Base-by-base conservation (phyloP, 2,113 vertebrate species). In the Panthera tigris region DNA sequence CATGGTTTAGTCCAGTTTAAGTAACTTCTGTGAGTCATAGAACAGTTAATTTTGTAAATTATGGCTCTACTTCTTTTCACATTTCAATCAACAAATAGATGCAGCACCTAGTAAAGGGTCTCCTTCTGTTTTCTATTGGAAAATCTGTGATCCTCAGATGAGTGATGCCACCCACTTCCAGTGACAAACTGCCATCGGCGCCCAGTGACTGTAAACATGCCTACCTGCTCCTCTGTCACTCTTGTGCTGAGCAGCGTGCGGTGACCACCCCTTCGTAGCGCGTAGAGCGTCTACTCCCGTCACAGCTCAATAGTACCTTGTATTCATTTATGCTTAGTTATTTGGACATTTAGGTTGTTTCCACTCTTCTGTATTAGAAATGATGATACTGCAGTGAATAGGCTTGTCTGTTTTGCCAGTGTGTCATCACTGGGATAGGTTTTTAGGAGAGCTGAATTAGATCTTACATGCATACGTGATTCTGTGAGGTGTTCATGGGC, bases 21-120 rank as follows among this genome's bases (percentile, higher is more conserved):
- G 19, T 80, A 82, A 41, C 76, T 74, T 88, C 66, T 80, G 29
- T 36, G 83, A 94, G 65, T 61, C 55, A 66, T 76, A 36, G 13
- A 78, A 45, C 23, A 76, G 71, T 85, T 88, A 65, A 68, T 66
- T 94, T 92, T 83, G 19, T 94, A 92, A 69, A 66, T 66, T 71
- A 27, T 3, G 1, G 21, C n/a, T 94, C 31, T 57, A 0, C 87
- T 76, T 81, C 9, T 84, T 91, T 81, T 50, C 48, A 85, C 14
- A 31, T 16, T 83, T 82, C 27, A 48, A 0, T 41, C 33, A 89
- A 15, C 18, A 85, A 15, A 65, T 45, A 92, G 78, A 41, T 82
- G 63, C 66, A 68, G 85, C 14, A 16, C 31, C 7, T 79, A 63
- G 21, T 76, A 68, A 84, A 82, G 80, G 48, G 33, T 48, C 50